Conservation (phyloP, 2,797 vertebrate species). For the Enteromius trimaculatus region DNA sequence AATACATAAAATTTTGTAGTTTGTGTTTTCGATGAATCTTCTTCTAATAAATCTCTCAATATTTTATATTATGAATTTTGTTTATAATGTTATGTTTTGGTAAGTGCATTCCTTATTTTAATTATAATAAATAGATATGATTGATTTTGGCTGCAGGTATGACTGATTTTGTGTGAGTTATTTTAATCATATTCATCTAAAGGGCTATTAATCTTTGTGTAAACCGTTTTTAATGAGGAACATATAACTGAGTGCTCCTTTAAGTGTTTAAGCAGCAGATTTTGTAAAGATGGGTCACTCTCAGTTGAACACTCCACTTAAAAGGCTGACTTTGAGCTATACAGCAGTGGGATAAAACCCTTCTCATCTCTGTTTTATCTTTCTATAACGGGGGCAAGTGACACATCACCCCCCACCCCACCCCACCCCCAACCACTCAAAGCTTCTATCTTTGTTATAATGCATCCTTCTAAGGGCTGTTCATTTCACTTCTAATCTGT, state of each 20-base stretch:
- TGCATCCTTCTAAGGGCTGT: constrained; percentile 40
- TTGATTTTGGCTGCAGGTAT: not conserved
- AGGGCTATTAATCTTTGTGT: constrained; percentile 17
- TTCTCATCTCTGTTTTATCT: constrained; percentile 39
- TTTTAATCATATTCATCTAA: constrained; percentile 13
- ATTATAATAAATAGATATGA: no score
- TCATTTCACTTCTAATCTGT: constrained; percentile 52
- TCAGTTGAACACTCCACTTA: constrained; percentile 15
- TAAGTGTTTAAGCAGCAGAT: constrained; percentile 26
- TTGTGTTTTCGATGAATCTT: not conserved
- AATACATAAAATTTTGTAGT: not conserved
- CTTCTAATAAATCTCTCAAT: not conserved
- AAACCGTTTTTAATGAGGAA: constrained; percentile 8
- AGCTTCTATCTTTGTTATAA: constrained; percentile 44
- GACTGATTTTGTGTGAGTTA: not conserved
- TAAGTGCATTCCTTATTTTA: not conserved
- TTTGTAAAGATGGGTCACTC: constrained; percentile 8
- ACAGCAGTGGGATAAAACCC: constrained; percentile 17
- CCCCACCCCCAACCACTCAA: constrained; percentile 32
- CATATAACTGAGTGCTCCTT: constrained; percentile 7
- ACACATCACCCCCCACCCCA: constrained; percentile 21
- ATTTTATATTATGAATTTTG: not conserved
- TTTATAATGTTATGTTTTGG: not conserved
- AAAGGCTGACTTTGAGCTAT: constrained; percentile 16
- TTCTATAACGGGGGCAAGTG: constrained; percentile 18